A percentile compares a stretch with the other conserved stretches of the same genome.
phyloP scores from a whole-genome alignment of 2,888 invertebrate genomes.

The Ctenicera cuprea region DNA sequence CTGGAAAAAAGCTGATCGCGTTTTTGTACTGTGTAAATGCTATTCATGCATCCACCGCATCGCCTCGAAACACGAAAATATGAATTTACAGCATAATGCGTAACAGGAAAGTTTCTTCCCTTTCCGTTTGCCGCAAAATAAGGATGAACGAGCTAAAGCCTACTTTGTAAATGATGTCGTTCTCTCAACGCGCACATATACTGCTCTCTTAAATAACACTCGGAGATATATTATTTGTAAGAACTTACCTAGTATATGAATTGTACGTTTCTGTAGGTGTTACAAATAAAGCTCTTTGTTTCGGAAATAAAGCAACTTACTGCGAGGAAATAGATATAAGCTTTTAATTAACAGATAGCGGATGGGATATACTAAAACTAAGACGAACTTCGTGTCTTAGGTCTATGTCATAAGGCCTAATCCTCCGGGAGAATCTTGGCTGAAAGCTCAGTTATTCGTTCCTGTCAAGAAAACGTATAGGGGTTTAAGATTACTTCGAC shows the following conservation, averaged over 20 bases:
- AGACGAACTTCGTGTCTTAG: constrained; percentile 9
- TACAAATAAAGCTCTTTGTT: constrained; percentile 10
- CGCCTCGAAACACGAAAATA: too few species aligned
- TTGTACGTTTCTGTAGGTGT: background rate
- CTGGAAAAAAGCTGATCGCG: too few species aligned
- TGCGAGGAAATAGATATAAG: constrained; percentile 23
- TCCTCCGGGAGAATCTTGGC: constrained; percentile 11
- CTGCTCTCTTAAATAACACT: background rate
- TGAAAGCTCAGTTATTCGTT: constrained; percentile 24
- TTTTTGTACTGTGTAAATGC: too few species aligned
- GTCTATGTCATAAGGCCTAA: constrained; percentile 24
- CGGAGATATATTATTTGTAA: background rate
- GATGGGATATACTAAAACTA: constrained; percentile 7
- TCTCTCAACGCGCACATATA: too few species aligned
- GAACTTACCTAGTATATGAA: background rate
- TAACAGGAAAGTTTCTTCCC: too few species aligned
- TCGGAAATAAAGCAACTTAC: constrained; percentile 13
- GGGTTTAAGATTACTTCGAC: constrained; percentile 17
- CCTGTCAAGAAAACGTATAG: constrained; percentile 16
- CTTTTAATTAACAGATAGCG: constrained; percentile 23
- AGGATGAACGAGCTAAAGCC: too few species aligned
- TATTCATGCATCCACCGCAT: too few species aligned
- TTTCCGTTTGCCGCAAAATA: too few species aligned
- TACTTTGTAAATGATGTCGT: too few species aligned
- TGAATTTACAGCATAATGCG: too few species aligned